These are phyloP conservation scores for Centroberyx gerrardi DNA, from an alignment of 2,797 vertebrate genomes.

Conservation along the genomic window DNA sequence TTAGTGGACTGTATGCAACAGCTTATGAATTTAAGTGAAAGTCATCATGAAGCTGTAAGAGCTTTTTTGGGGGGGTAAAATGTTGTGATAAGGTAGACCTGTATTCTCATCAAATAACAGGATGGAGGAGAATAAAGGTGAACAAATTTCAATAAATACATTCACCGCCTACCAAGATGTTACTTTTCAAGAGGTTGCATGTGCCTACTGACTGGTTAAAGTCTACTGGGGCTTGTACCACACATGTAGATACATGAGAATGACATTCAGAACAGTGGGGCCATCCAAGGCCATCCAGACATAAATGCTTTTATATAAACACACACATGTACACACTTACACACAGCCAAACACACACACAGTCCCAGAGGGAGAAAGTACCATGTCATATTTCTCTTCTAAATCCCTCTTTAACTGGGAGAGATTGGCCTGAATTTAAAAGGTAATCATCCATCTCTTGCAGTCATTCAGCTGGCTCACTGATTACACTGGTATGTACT, in stretches of 20 bases:
- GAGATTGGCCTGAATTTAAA: constrained; percentile 27
- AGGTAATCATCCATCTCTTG: constrained; percentile 35
- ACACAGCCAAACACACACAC: constrained; percentile 29
- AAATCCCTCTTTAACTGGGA: constrained; percentile 32
- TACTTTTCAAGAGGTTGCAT: no score
- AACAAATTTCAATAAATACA: no score
- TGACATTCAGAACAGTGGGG: constrained; percentile 6
- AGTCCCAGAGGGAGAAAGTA: neutral
- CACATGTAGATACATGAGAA: neutral
- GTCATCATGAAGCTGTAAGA: no score
- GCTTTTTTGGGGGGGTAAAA: no score
- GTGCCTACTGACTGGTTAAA: neutral
- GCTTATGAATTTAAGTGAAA: no score
- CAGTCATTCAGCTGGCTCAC: constrained; percentile 38
- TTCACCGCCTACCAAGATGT: no score
- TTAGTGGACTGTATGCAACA: no score
- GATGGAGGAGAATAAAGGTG: no score
- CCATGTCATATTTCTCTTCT: neutral
- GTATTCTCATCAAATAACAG: no score
- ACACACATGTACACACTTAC: constrained; percentile 10
- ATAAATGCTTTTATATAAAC: constrained; percentile 24
- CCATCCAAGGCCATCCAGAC: constrained; percentile 14
- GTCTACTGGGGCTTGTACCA: neutral
- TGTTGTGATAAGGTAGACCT: no score
- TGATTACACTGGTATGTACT: constrained; percentile 33